These are phyloP conservation scores for Microplitis deprimator DNA, from an alignment of 2,888 invertebrate species.

Conservation along the genomic window DNA sequence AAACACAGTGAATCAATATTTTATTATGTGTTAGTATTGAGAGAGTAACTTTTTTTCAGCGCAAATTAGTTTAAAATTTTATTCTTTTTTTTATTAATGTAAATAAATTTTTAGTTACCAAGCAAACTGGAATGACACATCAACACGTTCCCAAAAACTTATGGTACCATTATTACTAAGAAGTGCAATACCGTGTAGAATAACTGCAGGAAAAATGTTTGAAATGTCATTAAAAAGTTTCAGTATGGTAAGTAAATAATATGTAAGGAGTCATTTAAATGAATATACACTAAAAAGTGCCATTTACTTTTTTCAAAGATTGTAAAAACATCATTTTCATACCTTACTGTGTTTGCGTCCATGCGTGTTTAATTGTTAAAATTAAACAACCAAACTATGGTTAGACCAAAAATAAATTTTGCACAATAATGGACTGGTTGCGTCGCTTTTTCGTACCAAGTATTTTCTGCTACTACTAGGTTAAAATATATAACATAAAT, in stretches of 20 bases:
- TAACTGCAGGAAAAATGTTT: constrained; percentile 38
- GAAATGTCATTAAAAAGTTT: constrained; percentile 36
- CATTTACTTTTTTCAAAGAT: constrained; percentile 21
- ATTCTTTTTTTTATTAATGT: neutral
- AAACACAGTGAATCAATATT: constrained; percentile 40
- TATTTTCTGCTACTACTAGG: neutral
- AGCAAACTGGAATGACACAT: constrained; percentile 34
- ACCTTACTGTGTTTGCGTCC: constrained; percentile 36
- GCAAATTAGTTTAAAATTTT: neutral
- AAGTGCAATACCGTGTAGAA: constrained; percentile 33
- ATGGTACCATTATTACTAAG: constrained; percentile 35
- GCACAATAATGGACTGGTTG: neutral
- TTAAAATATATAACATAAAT: neutral
- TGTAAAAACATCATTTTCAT: constrained; percentile 41
- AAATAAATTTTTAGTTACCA: constrained; percentile 24
- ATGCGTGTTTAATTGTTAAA: constrained; percentile 27
- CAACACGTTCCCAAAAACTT: constrained; percentile 30
- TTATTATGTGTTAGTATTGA: constrained; percentile 32
- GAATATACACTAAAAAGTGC: neutral
- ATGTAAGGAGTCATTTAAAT: neutral
- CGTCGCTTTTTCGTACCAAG: neutral
- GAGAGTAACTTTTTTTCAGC: neutral
- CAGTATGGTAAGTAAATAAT: constrained; percentile 23
- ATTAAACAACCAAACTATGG: neutral
- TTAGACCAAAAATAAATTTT: constrained; percentile 1